These are phyloP conservation scores for Hylaeus volcanicus DNA, from an alignment of 1,140 invertebrate species.

Conservation along the genomic window DNA sequence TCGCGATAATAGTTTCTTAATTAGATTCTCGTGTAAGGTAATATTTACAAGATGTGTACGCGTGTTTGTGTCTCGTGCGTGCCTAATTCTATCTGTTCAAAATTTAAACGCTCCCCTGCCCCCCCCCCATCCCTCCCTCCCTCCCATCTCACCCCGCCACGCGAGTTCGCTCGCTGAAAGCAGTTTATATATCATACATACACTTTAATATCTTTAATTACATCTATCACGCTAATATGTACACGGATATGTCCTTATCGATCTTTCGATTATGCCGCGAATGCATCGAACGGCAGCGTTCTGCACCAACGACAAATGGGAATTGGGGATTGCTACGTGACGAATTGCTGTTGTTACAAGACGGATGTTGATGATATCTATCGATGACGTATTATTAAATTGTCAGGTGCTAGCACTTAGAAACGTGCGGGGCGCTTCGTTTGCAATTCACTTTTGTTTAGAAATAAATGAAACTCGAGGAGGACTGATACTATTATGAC, in stretches of 20 bases:
- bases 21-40: conserved; percentile 22
- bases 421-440: no score
- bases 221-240: conserved; percentile 54
- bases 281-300: neutral
- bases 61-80: neutral
- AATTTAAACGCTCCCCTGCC: neutral
- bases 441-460: no score
- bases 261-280: conserved; percentile 15
- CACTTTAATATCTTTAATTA: conserved; percentile 43
- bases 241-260: conserved; percentile 56
- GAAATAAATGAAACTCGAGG: no score
- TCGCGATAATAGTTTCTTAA: conserved; percentile 46
- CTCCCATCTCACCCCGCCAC: neutral
- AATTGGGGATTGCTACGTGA: neutral
- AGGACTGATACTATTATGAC: no score
- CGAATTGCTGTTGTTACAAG: neutral
- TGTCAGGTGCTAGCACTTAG: no score
- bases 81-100: neutral
- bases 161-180: conserved; percentile 6
- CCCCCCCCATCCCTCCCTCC: no score
- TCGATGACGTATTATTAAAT: neutral
- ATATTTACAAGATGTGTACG: conserved; percentile 25
- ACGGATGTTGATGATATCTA: no score
- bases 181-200: conserved; percentile 50
- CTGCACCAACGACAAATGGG: neutral